These are phyloP conservation scores for Aphis gossypii DNA, from an alignment of 1,140 invertebrate species.

Conservation along the genomic window DNA sequence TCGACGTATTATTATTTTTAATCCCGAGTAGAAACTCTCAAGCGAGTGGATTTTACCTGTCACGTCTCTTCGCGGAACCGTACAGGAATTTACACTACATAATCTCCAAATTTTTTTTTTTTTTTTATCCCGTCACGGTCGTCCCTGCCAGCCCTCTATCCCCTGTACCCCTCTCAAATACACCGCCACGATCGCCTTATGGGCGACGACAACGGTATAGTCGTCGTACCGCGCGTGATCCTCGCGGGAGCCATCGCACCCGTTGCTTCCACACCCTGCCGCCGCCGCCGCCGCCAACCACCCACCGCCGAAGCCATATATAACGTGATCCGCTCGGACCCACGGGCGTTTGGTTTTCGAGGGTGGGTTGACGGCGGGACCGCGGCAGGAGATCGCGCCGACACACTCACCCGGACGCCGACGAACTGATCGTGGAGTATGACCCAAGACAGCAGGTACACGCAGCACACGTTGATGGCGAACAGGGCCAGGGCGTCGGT, in stretches of 20 bases:
- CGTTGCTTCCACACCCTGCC: no score
- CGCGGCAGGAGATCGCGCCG: not conserved
- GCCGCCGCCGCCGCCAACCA: no score
- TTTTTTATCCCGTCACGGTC: not conserved
- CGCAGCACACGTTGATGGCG: constrained; percentile 90
- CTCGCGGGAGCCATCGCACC: no score
- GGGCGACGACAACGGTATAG: not conserved
- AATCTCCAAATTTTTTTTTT: not conserved
- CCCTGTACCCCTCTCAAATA: not conserved
- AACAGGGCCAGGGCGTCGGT: constrained; percentile 93
- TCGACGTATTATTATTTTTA: not conserved
- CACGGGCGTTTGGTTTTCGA: not conserved
- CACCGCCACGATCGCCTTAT: not conserved
- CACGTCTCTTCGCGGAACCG: not conserved
- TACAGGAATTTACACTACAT: not conserved
- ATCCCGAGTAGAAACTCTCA: not conserved
- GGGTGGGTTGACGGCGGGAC: not conserved
- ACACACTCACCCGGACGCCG: constrained; percentile 86
- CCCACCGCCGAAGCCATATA: not conserved
- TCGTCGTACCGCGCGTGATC: no score
- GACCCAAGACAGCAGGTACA: constrained; percentile 94
- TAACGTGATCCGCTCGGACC: not conserved
- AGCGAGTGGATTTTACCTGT: not conserved
- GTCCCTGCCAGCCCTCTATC: no score
- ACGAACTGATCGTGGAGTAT: constrained; percentile 96